Evolutionary conservation across 2,888 invertebrate genomes (phyloP), one percentile per base, ranked within the genome.

Genomic region (Tiliacea aurago): DNA sequence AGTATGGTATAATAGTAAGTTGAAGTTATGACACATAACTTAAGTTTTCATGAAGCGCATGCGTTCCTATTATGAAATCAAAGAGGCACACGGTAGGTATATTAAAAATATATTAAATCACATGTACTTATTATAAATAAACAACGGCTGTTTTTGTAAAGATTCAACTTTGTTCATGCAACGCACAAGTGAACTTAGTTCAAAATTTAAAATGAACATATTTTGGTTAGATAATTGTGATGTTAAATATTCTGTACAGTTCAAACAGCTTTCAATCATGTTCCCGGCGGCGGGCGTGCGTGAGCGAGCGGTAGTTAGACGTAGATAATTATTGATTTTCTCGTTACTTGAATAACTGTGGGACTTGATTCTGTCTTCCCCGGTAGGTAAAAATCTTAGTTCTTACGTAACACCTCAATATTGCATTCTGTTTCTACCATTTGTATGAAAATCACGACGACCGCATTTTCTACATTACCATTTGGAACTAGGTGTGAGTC

Each of bases 301-400:
- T 84, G 86, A 78, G 84, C 73, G 55, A 53, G 58, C 71, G 45
- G 62, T 75, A 79, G 77, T 68, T 84, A 85, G 72, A 81, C 70
- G 74, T 77, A 81, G 70, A 84, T 78, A 68, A 85, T 89, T 90
- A 92, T 91, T 87, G 90, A 91, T 92, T 88, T 84, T 81, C 84
- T 85, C 83, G 89, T 86, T 77, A 87, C 87, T 88, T 83, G 86
- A 88, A 87, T 85, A 80, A 82, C 81, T 83, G 81, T 77, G 81
- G 65, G 84, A 87, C 78, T 82, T 86, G 82, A 86, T 85, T 83
- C 72, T 81, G 69, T 76, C 70, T 78, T 74, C 69, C 11, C 20
- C 62, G 37, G 55, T 76, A 59, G 62, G 70, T 70, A 68, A 69
- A 49, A 82, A 73, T 69, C 59, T 70, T 56, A 70, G 64, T 59